phyloP scores from a whole-genome alignment of 2,797 vertebrate genomes.

The Craterocephalus amniculus region DNA sequence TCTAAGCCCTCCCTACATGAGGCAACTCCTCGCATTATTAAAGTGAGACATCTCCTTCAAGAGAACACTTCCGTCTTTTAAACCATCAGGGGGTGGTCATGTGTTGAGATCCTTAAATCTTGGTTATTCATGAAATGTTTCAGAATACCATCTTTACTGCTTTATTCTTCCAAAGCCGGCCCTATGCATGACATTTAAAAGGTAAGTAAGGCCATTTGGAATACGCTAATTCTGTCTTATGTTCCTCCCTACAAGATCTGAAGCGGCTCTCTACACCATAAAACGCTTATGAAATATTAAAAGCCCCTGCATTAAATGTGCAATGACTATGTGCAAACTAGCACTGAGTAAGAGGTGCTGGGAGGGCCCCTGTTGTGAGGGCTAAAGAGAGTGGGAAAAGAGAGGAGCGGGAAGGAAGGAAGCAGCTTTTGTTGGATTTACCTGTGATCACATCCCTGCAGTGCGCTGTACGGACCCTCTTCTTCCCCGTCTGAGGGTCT shows the following conservation, averaged over 20 bases:
- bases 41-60: conserved; percentile 72
- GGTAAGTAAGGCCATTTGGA: conserved; percentile 86
- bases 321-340: conserved; percentile 79
- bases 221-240: conserved; percentile 83
- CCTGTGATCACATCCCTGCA: conserved; percentile 88
- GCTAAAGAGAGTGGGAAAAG: conserved; percentile 55
- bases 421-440: conserved; percentile 76
- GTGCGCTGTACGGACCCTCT: conserved; percentile 80
- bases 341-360: conserved; percentile 73
- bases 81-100: conserved; percentile 84
- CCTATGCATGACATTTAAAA: conserved; percentile 87
- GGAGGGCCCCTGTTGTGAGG: conserved; percentile 70
- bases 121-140: conserved; percentile 83
- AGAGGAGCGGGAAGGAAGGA: conserved; percentile 60
- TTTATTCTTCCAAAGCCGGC: conserved; percentile 78
- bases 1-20: conserved; percentile 63
- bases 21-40: conserved; percentile 71
- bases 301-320: conserved; percentile 78
- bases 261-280: conserved; percentile 78
- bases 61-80: conserved; percentile 75
- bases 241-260: conserved; percentile 80
- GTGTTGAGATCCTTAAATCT: conserved; percentile 82
- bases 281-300: conserved; percentile 85
- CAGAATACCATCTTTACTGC: conserved; percentile 80
- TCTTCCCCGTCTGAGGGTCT: conserved; percentile 79